A percentile compares a stretch with the other conserved stretches of the same genome.
phyloP scores from a whole-genome alignment of 1,140 invertebrate genomes.

The Oscheius sp. region DNA sequence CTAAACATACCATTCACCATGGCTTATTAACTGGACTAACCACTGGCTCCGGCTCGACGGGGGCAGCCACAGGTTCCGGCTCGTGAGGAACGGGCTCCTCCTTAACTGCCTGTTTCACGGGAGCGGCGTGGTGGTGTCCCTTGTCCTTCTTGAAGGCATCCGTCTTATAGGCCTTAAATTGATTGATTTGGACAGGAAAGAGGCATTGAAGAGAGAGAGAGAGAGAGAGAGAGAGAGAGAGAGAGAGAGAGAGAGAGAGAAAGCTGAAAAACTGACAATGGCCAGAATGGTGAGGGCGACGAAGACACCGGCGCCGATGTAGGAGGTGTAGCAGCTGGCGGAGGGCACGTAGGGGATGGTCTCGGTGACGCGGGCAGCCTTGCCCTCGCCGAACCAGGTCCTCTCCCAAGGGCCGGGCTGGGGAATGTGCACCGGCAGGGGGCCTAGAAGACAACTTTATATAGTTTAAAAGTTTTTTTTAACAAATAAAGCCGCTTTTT shows the following conservation, averaged over 20 bases:
- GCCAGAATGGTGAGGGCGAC: conserved; percentile 11
- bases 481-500: too few species aligned
- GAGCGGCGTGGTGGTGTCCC: background rate
- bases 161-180: conserved; percentile 1
- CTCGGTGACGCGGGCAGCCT: conserved; percentile 3
- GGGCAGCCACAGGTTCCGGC: background rate
- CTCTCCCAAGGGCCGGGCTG: conserved; percentile 13
- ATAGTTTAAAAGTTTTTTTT: background rate
- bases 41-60: background rate
- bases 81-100: background rate
- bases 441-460: background rate
- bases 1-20: too few species aligned
- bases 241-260: too few species aligned
- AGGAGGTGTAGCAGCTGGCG: background rate
- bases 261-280: background rate
- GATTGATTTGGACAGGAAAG: too few species aligned
- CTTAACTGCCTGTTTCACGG: background rate
- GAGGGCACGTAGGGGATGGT: background rate
- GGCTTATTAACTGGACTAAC: too few species aligned
- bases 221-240: too few species aligned
- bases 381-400: background rate
- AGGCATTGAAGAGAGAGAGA: too few species aligned
- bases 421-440: conserved; percentile 7
- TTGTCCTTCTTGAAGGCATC: conserved; percentile 22
- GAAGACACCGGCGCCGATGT: conserved; percentile 8